A percentile compares a stretch with the other conserved stretches of the same genome.
Evolutionary conservation across 2,797 vertebrate genomes (phyloP).

Genomic region (Scyliorhinus canicula): DNA sequence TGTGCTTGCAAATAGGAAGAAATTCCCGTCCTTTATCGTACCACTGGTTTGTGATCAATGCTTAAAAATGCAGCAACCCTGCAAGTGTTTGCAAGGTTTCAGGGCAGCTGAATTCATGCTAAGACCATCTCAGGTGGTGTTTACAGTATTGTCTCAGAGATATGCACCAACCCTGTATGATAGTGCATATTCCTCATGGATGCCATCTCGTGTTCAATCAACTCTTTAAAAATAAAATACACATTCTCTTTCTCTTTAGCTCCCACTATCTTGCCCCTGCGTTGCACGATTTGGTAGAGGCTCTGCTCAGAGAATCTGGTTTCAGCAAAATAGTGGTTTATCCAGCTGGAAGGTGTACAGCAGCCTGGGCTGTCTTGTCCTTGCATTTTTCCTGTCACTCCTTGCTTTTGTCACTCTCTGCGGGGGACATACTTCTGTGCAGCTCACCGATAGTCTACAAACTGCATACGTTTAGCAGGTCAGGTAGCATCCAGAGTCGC

Average conservation of each 20-base stretch:
- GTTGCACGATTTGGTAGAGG: not conserved
- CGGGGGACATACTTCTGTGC: not conserved
- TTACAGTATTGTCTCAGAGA: not conserved
- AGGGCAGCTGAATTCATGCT: not conserved
- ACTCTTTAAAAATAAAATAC: not conserved
- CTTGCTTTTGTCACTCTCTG: not conserved
- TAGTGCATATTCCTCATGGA: not conserved
- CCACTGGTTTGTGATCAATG: too few relatives aligned
- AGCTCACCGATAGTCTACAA: not conserved
- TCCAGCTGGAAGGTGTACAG: not conserved
- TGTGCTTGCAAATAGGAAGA: too few relatives aligned
- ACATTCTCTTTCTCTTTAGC: not conserved
- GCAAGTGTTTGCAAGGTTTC: not conserved
- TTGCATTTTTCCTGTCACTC: not conserved
- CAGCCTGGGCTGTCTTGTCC: not conserved
- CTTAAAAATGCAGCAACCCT: too few relatives aligned
- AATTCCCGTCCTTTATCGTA: too few relatives aligned
- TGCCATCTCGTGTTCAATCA: not conserved
- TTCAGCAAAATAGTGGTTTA: not conserved
- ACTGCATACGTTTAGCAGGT: not conserved
- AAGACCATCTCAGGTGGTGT: not conserved
- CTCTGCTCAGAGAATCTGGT: not conserved
- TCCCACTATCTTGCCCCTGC: not conserved
- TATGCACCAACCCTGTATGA: not conserved
- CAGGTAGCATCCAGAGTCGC: not conserved